A percentile compares a stretch with the other conserved stretches of the same genome.
Evolutionary conservation across 1,140 invertebrate species (phyloP).

Genomic region (Theocolax elegans): DNA sequence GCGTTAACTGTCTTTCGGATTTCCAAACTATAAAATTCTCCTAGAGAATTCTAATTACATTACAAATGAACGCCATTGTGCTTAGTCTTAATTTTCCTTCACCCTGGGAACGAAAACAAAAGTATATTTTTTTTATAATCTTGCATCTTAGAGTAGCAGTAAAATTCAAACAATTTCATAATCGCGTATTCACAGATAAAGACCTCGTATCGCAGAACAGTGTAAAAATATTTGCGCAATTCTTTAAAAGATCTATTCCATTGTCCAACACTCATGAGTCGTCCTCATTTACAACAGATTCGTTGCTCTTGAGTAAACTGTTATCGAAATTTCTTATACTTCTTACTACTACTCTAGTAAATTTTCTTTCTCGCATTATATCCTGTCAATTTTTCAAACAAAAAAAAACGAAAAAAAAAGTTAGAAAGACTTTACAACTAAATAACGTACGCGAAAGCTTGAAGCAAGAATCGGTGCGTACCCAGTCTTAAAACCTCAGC

Average conservation of each 20-base stretch:
- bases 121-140: neutral
- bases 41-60: constrained; percentile 3
- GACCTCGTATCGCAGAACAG: neutral
- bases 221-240: constrained; percentile 29
- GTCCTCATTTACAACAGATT: neutral
- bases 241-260: neutral
- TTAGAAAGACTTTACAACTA: constrained; percentile 1
- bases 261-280: neutral
- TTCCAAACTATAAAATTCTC: no score
- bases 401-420: neutral
- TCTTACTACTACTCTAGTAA: constrained; percentile 4
- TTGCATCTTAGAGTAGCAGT: neutral
- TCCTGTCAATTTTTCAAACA: neutral
- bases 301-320: neutral
- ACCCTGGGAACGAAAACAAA: neutral
- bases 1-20: no score
- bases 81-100: constrained; percentile 6
- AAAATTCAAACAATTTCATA: neutral
- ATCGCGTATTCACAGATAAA: neutral
- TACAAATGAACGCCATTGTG: constrained; percentile 9
- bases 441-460: constrained; percentile 1
- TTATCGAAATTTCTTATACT: neutral
- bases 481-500: constrained; percentile 31
- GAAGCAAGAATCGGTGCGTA: constrained; percentile 6
- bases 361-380: neutral